A percentile compares a stretch with the other conserved stretches of the same genome.
phyloP scores from a whole-genome alignment of 2,888 invertebrate genomes.

The Dichetophora obliterata region DNA sequence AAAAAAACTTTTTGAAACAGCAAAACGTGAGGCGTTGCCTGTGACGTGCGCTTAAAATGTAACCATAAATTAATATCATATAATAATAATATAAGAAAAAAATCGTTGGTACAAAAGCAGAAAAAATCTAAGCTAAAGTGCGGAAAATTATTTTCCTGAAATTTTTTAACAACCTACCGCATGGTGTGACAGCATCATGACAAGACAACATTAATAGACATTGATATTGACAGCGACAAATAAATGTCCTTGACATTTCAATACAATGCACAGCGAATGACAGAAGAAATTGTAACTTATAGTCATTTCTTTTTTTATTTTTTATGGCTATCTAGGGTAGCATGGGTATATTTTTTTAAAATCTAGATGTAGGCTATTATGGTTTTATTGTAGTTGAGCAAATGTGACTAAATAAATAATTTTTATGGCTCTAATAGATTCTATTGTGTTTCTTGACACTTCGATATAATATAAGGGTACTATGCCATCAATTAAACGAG shows the following conservation, averaged over 20 bases:
- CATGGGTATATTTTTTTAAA: no score
- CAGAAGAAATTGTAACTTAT: no score
- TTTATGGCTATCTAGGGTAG: no score
- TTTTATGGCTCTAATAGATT: no score
- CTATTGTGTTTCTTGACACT: no score
- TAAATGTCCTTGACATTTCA: not conserved
- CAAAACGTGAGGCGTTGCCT: slow-evolving; percentile 26
- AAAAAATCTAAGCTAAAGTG: not conserved
- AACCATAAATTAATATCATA: not conserved
- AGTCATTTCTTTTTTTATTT: no score
- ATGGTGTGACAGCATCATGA: not conserved
- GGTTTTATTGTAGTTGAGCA: no score
- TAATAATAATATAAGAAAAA: not conserved
- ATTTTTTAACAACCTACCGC: not conserved
- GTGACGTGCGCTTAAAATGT: slow-evolving; percentile 14
- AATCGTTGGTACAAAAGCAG: not conserved
- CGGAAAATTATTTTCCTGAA: not conserved
- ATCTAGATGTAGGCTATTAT: no score
- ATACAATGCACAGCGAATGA: not conserved
- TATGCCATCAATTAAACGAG: no score
- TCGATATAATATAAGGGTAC: no score
- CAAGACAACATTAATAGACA: not conserved
- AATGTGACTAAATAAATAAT: no score
- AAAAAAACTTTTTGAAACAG: not conserved
- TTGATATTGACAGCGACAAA: slow-evolving; percentile 6